Base-by-base conservation (phyloP, 1,140 invertebrate genomes). In the roundworm (Caenorhabditis elegans) region DNA sequence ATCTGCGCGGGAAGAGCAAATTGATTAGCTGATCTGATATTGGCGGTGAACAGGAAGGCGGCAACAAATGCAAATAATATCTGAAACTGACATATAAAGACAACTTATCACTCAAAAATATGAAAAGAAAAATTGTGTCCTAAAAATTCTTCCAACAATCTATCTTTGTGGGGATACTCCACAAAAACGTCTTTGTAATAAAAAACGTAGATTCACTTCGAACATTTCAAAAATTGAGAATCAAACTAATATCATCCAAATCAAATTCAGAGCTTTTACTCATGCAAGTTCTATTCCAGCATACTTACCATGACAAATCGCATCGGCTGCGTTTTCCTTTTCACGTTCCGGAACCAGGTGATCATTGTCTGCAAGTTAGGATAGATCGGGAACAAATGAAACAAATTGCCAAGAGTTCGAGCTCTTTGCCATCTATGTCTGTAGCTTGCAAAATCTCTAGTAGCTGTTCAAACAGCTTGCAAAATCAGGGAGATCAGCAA, bases 31-130 rank as follows among this genome's bases (percentile, higher is more conserved):
- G 60, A 17, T 39, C 19, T 15, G 1, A 70, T 39, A 34, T 70
- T 70, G 11, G 60, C 34, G n/a, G 60, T 70, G n/a, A 70, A 70
- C 8, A 70, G 60, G n/a, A 70, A 70, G 0, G 60, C 60, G n/a
- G 60, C 60, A 11, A 70, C 11, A 43, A 70, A 39, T 39, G 60
- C 60, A 22, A 39, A 70, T n/a, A 31, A 31, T 13, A 70, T 70
- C 60, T 70, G 60, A 70, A 70, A 8, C 10, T 53, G 6, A n/a
- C n/a, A n/a, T n/a, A n/a, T n/a, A n/a, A n/a, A n/a, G n/a, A n/a
- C n/a, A n/a, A n/a, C n/a, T n/a, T n/a, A n/a, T n/a, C n/a, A n/a
- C n/a, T n/a, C n/a, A 26, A 53, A 26, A 8, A 26, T 3, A 53
- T 24, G 0, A 24, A 22, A 53, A 0, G 5, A 15, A 53, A 24